Evolutionary conservation across 2,888 invertebrate genomes (phyloP).

Genomic region (Agonopterix heracliana): DNA sequence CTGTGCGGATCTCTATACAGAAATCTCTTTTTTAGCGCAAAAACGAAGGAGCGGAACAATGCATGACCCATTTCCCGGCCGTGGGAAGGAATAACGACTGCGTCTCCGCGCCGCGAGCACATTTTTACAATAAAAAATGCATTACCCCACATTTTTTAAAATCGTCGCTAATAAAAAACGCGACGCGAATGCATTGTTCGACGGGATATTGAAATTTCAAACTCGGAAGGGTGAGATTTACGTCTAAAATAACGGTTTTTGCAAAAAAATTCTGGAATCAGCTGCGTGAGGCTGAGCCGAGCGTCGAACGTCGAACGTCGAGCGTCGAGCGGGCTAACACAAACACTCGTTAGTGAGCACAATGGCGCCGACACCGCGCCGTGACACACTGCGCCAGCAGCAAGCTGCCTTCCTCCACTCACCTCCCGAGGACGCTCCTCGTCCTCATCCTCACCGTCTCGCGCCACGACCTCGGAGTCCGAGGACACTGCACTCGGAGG

Average conservation of each 20-base stretch:
- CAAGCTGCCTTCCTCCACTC: neutral
- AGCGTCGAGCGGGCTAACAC: neutral
- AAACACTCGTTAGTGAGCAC: neutral
- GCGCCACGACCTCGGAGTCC: neutral
- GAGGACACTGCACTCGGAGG: too few species aligned
- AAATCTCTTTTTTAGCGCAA: conserved; percentile 69
- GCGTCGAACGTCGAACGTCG: too few species aligned
- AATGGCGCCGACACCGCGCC: neutral
- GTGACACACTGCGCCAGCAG: neutral
- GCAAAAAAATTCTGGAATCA: conserved; percentile 56
- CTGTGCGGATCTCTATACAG: conserved; percentile 22
- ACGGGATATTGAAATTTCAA: conserved; percentile 59
- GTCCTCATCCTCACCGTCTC: neutral
- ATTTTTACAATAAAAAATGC: conserved; percentile 68
- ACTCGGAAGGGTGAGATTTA: conserved; percentile 73
- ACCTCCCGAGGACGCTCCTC: neutral
- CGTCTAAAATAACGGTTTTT: conserved; percentile 73
- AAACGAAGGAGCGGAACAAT: conserved; percentile 66
- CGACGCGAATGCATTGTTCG: conserved; percentile 59
- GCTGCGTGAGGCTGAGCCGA: conserved; percentile 37
- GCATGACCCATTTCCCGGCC: conserved; percentile 73
- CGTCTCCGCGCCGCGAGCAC: conserved; percentile 45
- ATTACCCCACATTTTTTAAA: conserved; percentile 73
- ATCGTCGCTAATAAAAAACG: conserved; percentile 53
- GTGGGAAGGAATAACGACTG: conserved; percentile 74